phyloP scores from a whole-genome alignment of 2,797 vertebrate genomes.

The Myotis daubentonii region DNA sequence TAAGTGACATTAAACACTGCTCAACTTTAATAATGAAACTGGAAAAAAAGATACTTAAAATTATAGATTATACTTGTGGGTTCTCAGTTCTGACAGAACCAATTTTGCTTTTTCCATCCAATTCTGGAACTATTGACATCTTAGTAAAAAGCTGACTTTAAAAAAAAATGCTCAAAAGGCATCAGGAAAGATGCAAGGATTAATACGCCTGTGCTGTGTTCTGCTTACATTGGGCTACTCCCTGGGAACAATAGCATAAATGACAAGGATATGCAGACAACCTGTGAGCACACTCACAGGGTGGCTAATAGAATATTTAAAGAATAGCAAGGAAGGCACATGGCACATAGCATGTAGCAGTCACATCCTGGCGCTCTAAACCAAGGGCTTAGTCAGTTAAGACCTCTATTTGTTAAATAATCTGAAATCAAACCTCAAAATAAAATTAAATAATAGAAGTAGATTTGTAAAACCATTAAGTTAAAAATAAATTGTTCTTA shows the following conservation, averaged over 20 bases:
- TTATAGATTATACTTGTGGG: not conserved
- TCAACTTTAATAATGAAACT: slow-evolving; percentile 8
- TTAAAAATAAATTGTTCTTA: not conserved
- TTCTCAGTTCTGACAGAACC: not conserved
- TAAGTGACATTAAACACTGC: slow-evolving; percentile 11
- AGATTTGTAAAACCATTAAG: not conserved
- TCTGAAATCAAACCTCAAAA: not conserved
- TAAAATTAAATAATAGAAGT: not conserved
- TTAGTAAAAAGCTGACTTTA: slow-evolving; percentile 40
- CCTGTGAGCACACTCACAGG: not conserved
- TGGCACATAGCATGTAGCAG: too few species aligned
- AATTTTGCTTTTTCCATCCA: slow-evolving; percentile 21
- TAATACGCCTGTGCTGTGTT: not conserved
- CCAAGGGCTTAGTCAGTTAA: not conserved
- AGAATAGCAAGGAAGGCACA: not conserved
- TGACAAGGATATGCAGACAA: not conserved
- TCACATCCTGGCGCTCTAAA: not conserved
- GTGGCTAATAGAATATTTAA: not conserved
- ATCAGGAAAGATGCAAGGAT: not conserved
- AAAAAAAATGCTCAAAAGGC: slow-evolving; percentile 34
- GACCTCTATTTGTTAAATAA: not conserved
- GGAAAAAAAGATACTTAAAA: not conserved
- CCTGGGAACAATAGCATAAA: not conserved
- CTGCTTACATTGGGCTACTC: not conserved
- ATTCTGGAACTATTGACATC: not conserved